Percentiles rank a stretch among this genome's conserved stretches.
Evolutionary conservation across 2,888 invertebrate species (phyloP).

Genomic region (Agrotis segetum): DNA sequence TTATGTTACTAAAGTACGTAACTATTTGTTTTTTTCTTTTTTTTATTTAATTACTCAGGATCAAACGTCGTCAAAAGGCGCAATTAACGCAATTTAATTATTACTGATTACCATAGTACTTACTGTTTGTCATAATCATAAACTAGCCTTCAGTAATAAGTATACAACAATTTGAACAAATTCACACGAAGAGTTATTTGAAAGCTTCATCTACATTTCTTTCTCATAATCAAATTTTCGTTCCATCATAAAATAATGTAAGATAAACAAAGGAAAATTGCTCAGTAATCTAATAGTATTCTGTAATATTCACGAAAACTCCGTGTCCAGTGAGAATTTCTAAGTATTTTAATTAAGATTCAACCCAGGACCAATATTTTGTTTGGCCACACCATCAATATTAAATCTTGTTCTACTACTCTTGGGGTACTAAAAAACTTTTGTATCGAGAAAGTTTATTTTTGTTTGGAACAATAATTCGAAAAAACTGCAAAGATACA

Average conservation of each 20-base stretch:
- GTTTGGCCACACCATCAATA: slow-evolving; percentile 59
- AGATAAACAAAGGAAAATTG: slow-evolving; percentile 11
- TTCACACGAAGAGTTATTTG: too few species aligned
- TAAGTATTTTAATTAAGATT: slow-evolving; percentile 62
- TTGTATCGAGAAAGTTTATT: slow-evolving; percentile 17
- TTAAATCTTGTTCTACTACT: slow-evolving; percentile 53
- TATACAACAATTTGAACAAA: neutral
- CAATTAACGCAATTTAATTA: too few species aligned
- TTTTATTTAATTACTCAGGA: too few species aligned
- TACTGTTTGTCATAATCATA: neutral
- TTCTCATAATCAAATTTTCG: too few species aligned
- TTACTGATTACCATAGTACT: neutral
- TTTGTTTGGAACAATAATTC: slow-evolving; percentile 4
- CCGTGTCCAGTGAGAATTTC: slow-evolving; percentile 47
- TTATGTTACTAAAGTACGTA: too few species aligned
- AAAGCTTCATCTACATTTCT: too few species aligned
- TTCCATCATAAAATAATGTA: slow-evolving; percentile 2
- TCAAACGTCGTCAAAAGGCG: too few species aligned
- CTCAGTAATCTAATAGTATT: slow-evolving; percentile 30
- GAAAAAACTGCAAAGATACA: neutral
- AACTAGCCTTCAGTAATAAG: neutral
- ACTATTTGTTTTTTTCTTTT: too few species aligned
- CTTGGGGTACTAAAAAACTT: slow-evolving; percentile 29
- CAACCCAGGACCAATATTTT: slow-evolving; percentile 52
- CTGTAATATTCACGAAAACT: slow-evolving; percentile 30